Evolutionary conservation across 2,113 vertebrate species (phyloP), one percentile per base, ranked within the genome.

Genomic region (Garra rufa): DNA sequence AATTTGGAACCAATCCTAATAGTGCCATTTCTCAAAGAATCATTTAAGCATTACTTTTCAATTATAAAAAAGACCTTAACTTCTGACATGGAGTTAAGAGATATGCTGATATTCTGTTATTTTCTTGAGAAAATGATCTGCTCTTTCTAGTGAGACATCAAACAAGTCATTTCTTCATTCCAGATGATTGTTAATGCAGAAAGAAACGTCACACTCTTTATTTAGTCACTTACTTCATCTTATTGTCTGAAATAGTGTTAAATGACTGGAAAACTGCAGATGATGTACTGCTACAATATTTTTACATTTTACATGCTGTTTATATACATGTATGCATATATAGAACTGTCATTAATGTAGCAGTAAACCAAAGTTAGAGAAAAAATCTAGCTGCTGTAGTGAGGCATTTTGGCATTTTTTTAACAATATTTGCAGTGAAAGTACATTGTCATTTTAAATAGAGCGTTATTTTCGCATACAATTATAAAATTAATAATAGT

Each of bases 131-230:
- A 63, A 28, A 26, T 28, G 0, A 28, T 26, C 24, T 70, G 34
- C 17, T 21, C 17, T 38, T 19, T 55, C 19, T 55, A 3, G 7
- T 55, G 15, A 50, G 15, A 48, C 46, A 48, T 26, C 73, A 52
- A 30, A 34, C 4, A 10, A 41, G 21, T 24, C 75, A 57, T 76
- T 76, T 1, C 19, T 30, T 52, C 9, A 21, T 3, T 76, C 19
- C 30, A 55, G 50, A 75, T 50, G 28, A 76, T 50, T 75, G 44
- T 75, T 75, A 21, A 21, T 75, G 73, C 46, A 75, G 44, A 50
- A 44, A 50, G n/a, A 73, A 75, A 75, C 73, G 50, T 75, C 24
- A 73, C 43, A 10, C 6, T 17, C 8, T 9, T 74, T 1, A 3
- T 52, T 52, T 52, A 28, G 43, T 8, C 48, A 4, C 14, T 48